Conservation (phyloP, 2,888 invertebrate genomes). For the Limenitis camilla region DNA sequence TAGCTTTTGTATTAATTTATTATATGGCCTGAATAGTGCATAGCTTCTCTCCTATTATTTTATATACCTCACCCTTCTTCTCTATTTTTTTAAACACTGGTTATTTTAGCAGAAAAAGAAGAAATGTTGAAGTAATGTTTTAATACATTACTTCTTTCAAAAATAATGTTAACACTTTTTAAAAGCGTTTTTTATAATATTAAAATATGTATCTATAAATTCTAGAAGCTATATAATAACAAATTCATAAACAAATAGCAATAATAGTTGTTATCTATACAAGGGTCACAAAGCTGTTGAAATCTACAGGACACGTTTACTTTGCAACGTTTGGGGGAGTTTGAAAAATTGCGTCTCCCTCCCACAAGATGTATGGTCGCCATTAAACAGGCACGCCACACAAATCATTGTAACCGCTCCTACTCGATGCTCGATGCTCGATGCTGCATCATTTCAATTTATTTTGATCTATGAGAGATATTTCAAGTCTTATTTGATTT, state of each 20-base stretch:
- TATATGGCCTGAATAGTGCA: no score
- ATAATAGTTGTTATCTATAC: background rate
- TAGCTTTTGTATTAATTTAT: no score
- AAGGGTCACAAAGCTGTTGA: conserved; percentile 10
- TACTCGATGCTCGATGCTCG: conserved; percentile 10
- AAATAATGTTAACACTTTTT: no score
- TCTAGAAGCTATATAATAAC: background rate
- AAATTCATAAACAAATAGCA: background rate
- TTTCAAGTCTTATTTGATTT: no score
- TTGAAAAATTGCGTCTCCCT: conserved; percentile 36
- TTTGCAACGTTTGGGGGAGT: conserved; percentile 19
- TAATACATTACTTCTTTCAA: no score
- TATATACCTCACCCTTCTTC: no score
- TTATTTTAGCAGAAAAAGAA: no score
- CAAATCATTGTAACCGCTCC: conserved; percentile 32
- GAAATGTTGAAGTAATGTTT: no score
- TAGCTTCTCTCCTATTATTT: no score
- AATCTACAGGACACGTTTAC: conserved; percentile 18
- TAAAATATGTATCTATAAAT: background rate
- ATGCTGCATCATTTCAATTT: conserved; percentile 34
- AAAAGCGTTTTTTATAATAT: no score
- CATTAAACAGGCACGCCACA: conserved; percentile 39
- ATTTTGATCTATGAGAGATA: conserved; percentile 16
- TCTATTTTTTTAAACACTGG: no score
- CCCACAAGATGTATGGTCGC: conserved; percentile 33